Evolutionary conservation across 2,797 vertebrate species (phyloP).

Genomic region (Pangasius macronema): DNA sequence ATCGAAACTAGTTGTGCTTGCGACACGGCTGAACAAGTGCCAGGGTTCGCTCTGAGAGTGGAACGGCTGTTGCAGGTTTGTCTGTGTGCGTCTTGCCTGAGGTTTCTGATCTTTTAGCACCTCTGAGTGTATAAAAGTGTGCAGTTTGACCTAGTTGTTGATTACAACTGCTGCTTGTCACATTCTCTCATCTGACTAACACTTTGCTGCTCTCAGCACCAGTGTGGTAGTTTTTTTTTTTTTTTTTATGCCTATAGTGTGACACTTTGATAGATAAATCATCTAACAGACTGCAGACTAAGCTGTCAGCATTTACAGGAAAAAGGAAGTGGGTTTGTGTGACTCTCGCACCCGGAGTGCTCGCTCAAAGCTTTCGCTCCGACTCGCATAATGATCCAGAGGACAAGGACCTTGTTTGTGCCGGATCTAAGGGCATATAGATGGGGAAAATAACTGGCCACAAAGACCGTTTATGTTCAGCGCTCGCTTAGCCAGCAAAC

Average conservation of each 20-base stretch:
- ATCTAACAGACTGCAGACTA: conserved; percentile 29
- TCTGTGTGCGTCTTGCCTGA: not conserved
- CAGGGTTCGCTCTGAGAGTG: not conserved
- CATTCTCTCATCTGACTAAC: conserved; percentile 35
- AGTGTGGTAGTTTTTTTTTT: not conserved
- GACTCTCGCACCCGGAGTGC: not conserved
- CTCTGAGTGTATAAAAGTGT: not conserved
- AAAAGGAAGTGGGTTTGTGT: conserved; percentile 33
- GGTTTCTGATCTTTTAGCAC: not conserved
- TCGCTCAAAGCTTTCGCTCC: not conserved
- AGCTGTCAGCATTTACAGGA: conserved; percentile 5
- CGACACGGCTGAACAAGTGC: not conserved
- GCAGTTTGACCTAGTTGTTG: not conserved
- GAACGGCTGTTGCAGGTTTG: not conserved
- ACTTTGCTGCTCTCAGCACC: conserved; percentile 22
- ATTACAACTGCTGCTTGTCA: conserved; percentile 25
- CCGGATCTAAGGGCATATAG: conserved; percentile 12
- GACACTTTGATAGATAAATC: conserved; percentile 18
- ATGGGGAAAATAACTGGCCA: conserved; percentile 18
- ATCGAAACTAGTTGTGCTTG: not conserved
- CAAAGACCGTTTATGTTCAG: conserved; percentile 30
- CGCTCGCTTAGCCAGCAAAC: not conserved
- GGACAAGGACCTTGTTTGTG: conserved; percentile 41
- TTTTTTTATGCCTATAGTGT: not conserved
- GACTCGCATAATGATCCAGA: conserved; percentile 3